Conservation (phyloP, 2,888 invertebrate genomes). For the Dysmachus trigonus region DNA sequence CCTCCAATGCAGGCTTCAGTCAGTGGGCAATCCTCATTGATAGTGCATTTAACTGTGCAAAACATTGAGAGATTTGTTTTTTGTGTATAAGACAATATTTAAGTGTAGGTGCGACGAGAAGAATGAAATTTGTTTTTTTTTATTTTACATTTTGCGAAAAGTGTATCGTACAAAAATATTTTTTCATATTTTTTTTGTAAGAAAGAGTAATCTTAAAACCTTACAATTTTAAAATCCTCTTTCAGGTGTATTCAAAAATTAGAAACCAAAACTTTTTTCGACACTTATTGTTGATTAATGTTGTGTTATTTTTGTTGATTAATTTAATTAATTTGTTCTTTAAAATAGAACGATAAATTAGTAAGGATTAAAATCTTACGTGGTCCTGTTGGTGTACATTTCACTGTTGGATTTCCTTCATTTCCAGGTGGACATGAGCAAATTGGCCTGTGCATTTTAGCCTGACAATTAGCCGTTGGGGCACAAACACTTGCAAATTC, state of each 20-base stretch:
- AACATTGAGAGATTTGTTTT: constrained; percentile 40
- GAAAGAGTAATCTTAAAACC: not conserved
- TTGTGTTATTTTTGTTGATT: constrained; percentile 28
- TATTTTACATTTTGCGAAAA: constrained; percentile 18
- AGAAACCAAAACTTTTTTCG: constrained; percentile 17
- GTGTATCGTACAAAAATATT: not conserved
- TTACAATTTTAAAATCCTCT: not conserved
- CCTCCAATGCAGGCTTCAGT: constrained; percentile 87
- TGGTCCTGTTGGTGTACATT: constrained; percentile 79
- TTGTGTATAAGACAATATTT: constrained; percentile 46
- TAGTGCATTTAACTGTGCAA: constrained; percentile 80
- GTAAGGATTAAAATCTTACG: constrained; percentile 69
- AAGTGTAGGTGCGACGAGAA: not conserved
- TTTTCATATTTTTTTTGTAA: not conserved
- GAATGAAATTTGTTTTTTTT: constrained; percentile 45
- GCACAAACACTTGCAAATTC: constrained; percentile 82
- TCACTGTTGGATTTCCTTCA: constrained; percentile 83
- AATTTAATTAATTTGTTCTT: constrained; percentile 27
- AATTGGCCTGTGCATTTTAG: constrained; percentile 83
- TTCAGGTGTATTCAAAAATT: not conserved
- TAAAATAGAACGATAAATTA: constrained; percentile 2
- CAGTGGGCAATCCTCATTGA: constrained; percentile 84
- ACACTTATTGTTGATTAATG: constrained; percentile 20
- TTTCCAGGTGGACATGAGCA: constrained; percentile 83
- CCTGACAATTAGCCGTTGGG: constrained; percentile 78